These are phyloP conservation scores for Clostera curtula DNA, from an alignment of 2,888 invertebrate genomes.

Conservation along the genomic window DNA sequence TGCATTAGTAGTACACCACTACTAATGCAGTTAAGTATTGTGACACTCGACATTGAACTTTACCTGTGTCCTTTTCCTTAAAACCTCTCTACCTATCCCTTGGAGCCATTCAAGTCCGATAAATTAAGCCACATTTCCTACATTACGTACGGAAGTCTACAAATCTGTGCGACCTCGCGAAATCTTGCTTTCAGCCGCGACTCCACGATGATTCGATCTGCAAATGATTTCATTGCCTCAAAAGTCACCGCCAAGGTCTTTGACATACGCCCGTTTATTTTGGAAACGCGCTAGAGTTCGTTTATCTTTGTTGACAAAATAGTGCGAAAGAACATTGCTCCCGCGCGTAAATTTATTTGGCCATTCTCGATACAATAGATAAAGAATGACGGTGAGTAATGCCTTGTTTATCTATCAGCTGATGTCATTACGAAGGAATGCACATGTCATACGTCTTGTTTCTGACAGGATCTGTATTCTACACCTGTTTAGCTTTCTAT, in stretches of 20 bases:
- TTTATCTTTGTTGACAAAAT: constrained; percentile 49
- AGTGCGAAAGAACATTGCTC: constrained; percentile 33
- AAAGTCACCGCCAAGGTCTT: constrained; percentile 64
- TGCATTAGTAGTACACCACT: no score
- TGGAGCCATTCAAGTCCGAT: no score
- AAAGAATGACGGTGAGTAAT: constrained; percentile 7
- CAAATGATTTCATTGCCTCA: constrained; percentile 50
- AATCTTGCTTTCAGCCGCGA: constrained; percentile 22
- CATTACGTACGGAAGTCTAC: constrained; percentile 30
- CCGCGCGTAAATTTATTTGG: constrained; percentile 18
- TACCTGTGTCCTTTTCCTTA: no score
- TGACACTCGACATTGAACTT: no score
- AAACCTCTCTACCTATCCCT: no score
- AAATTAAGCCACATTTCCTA: constrained; percentile 20
- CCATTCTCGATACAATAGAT: constrained; percentile 5
- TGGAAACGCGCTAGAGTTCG: constrained; percentile 40
- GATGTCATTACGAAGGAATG: neutral
- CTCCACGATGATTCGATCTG: constrained; percentile 24
- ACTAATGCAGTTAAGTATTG: no score
- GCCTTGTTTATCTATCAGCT: constrained; percentile 2
- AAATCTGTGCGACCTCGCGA: constrained; percentile 25
- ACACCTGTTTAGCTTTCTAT: no score
- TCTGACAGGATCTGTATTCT: no score
- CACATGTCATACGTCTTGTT: no score
- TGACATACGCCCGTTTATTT: constrained; percentile 57